Conservation (phyloP, 2,888 invertebrate genomes). For the Acronicta psi region DNA sequence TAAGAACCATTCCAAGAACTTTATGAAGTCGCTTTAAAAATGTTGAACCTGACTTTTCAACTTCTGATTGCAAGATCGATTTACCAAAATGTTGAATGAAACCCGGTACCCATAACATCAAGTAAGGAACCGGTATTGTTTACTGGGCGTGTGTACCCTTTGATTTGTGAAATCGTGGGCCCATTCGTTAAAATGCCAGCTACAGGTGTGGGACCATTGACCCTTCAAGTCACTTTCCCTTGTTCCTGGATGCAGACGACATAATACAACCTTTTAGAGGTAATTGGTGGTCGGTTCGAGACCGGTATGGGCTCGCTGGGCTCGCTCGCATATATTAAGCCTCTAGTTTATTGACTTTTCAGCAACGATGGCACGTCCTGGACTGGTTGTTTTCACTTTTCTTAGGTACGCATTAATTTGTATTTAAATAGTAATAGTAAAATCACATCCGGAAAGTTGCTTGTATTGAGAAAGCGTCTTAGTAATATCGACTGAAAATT, state of each 20-base stretch:
- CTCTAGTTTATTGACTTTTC: conserved; percentile 46
- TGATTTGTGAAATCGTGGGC: conserved; percentile 48
- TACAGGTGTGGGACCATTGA: conserved; percentile 57
- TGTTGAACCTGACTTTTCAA: background rate
- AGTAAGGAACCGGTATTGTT: conserved; percentile 32
- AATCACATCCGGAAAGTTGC: background rate
- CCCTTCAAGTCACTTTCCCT: conserved; percentile 67
- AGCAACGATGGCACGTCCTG: conserved; percentile 31
- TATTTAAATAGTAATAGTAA: conserved; percentile 32
- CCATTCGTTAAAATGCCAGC: conserved; percentile 51
- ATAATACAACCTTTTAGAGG: conserved; percentile 71
- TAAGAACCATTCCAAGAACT: no score
- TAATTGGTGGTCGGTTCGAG: conserved; percentile 53
- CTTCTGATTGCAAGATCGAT: conserved; percentile 4
- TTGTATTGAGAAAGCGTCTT: conserved; percentile 9
- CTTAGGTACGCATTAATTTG: conserved; percentile 28
- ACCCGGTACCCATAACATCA: conserved; percentile 1
- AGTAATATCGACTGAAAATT: conserved; percentile 1
- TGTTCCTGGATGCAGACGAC: conserved; percentile 63
- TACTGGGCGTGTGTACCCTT: conserved; percentile 26
- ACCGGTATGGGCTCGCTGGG: conserved; percentile 35
- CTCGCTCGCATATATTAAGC: conserved; percentile 24
- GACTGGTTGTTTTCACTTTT: conserved; percentile 52
- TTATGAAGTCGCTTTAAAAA: background rate
- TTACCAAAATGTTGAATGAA: conserved; percentile 26